These are phyloP conservation scores for Listronotus oregonensis DNA, from an alignment of 1,140 invertebrate species.

Conservation along the genomic window DNA sequence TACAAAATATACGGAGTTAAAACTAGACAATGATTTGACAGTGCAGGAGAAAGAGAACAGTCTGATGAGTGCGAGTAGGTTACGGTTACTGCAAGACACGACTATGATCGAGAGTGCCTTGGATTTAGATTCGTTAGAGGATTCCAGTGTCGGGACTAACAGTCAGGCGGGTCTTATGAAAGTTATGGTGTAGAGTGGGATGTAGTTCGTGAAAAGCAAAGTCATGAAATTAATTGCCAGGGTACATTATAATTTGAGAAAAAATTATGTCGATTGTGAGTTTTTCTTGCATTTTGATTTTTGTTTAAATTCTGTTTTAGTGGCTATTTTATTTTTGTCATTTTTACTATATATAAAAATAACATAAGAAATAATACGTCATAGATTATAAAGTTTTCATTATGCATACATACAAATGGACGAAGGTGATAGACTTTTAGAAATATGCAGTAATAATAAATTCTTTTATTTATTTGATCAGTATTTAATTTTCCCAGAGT, in stretches of 20 bases:
- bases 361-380: too few relatives aligned
- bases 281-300: neutral
- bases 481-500: too few relatives aligned
- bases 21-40: constrained; percentile 53
- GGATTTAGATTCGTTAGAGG: constrained; percentile 81
- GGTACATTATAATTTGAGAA: neutral
- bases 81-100: constrained; percentile 76
- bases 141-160: constrained; percentile 58
- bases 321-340: too few relatives aligned
- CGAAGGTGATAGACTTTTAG: too few relatives aligned
- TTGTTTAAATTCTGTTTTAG: too few relatives aligned
- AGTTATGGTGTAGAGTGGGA: constrained; percentile 43
- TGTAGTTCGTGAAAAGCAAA: neutral
- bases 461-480: too few relatives aligned
- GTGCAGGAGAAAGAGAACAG: constrained; percentile 52
- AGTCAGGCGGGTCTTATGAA: constrained; percentile 54
- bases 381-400: too few relatives aligned
- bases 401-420: too few relatives aligned
- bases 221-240: neutral
- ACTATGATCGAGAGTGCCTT: constrained; percentile 87
- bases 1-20: constrained; percentile 32
- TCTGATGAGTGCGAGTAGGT: constrained; percentile 63
- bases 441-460: too few relatives aligned
- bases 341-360: too few relatives aligned
- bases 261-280: neutral